Evolutionary conservation across 2,113 vertebrate genomes (phyloP), one percentile per base, ranked within the genome.

Genomic region (Elephantulus edwardii): DNA sequence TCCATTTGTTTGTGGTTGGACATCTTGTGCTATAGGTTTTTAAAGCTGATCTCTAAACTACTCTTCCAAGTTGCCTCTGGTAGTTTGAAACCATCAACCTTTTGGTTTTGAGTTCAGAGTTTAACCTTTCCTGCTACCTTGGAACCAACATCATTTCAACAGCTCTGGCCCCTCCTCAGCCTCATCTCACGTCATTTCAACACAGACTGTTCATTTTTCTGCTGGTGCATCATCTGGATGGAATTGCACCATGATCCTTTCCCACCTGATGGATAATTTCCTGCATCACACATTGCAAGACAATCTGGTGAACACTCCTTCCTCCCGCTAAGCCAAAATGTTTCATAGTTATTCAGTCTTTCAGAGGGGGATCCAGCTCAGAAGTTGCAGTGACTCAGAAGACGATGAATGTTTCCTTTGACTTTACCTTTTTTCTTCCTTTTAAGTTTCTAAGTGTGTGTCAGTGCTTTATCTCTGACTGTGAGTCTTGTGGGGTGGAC

Each of bases 241-340:
- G 96, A 97, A 97, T 87, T 91, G 96, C 87, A 83, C 76, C 1
- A 1, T 68, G 91, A 48, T 48, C 90, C 89, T 96, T 92, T 92
- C 48, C 48, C 28, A 96, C 95, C 96, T 97, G 97, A 98, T 97
- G 93, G 97, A 97, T 97, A 95, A 95, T 97, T 98, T 98, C 97
- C 97, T 97, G 97, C 86, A 83, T 77, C 52, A 94, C 94, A 74
- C 84, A 52, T 90, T 96, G 94, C 91, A 95, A 93, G 93, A 76
- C 97, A 58, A 89, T 88, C 97, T 98, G 97, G 95, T 79, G 96
- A 96, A 33, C 66, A 33, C 88, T 42, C 96, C 91, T 97, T 96
- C 95, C 95, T 97, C 96, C 82, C 54, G 46, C 86, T 44, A 54
- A 0, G 30, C 87, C 58, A 64, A 95, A 89, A 68, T n/a, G 8